Conservation (phyloP, 2,113 vertebrate species). For the Laterallus jamaicensis region DNA sequence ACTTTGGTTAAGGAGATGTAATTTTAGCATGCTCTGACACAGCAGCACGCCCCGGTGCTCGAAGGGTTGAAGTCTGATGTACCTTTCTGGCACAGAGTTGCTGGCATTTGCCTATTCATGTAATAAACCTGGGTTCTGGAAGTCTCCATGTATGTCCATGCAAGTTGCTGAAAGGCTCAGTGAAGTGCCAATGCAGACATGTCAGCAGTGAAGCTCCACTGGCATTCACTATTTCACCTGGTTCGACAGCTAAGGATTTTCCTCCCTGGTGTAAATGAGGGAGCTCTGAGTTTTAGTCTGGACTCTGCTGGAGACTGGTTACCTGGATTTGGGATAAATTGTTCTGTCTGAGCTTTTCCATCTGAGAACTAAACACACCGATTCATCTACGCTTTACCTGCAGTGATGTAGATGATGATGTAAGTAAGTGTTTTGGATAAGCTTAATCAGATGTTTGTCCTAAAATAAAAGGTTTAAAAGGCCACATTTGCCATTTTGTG, state of each 20-base stretch:
- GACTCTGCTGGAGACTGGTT: not conserved
- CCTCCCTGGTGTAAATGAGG: not conserved
- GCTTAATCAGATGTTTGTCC: not conserved
- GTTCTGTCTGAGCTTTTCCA: not conserved
- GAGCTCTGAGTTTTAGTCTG: not conserved
- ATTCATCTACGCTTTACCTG: not conserved
- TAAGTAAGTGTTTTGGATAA: not conserved
- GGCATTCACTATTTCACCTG: not conserved
- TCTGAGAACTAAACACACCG: not conserved
- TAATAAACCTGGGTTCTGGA: not conserved
- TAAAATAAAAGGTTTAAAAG: not conserved
- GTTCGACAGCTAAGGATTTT: not conserved
- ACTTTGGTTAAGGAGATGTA: not conserved
- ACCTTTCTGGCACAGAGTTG: not conserved
- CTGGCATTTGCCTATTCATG: not conserved
- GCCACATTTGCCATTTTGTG: not conserved
- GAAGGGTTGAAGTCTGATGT: too few species aligned
- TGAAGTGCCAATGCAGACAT: not conserved
- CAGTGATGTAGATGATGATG: not conserved
- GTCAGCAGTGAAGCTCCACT: not conserved
- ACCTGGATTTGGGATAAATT: not conserved
- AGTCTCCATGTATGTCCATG: not conserved
- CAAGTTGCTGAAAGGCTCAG: not conserved
- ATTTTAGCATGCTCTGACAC: not conserved
- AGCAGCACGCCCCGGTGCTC: not conserved